Evolutionary conservation across 2,888 invertebrate genomes (phyloP), one percentile per base, ranked within the genome.

Genomic region (Drosophila helvetica): DNA sequence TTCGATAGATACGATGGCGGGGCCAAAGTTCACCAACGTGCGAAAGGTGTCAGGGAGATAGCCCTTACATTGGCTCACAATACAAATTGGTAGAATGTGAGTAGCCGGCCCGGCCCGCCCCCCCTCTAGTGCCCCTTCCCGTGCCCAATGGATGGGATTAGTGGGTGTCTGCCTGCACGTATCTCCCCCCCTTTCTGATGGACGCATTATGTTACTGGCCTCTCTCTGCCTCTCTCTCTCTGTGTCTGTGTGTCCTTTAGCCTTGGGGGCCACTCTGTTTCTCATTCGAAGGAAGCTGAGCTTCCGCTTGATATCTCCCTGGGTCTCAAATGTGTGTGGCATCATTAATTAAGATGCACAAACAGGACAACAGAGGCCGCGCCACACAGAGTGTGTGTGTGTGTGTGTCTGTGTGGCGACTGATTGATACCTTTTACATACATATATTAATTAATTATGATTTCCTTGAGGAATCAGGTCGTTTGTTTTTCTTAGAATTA

Each of bases 311-410:
- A 38, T 6, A 5, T 15, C 15, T 15, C 5, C 33, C 15, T 12
- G 12, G 3, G 25, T 60, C 67, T 64, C 45, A 69, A 71, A 53
- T 72, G 25, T 48, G 71, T 69, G 54, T 78, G 79, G 42, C 72
- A 69, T 72, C 75, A 81, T 81, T 79, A 80, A 81, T 80, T 81
- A 81, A 74, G 71, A 76, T 73, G 61, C 64, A 55, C 54, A 74
- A 53, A 70, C n/a, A 43, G 18, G 9, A n/a, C 47, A 38, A 19
- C 48, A 30, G 30, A 3, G 30, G 1, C 30, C 30, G 10, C 42
- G 43, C 19, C 25, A 30, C 19, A 3, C 6, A 1, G 1, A 12
- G 22, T 3, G 22, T 4, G 0, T 2, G 10, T 10, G 30, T 6
- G 15, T 15, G 38, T 15, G 38, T 2, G 30, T 10, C 3, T 15